Percentiles rank a stretch among this genome's conserved stretches.
phyloP scores from a whole-genome alignment of 2,113 vertebrate genomes.

The Peucedramus taeniatus region DNA sequence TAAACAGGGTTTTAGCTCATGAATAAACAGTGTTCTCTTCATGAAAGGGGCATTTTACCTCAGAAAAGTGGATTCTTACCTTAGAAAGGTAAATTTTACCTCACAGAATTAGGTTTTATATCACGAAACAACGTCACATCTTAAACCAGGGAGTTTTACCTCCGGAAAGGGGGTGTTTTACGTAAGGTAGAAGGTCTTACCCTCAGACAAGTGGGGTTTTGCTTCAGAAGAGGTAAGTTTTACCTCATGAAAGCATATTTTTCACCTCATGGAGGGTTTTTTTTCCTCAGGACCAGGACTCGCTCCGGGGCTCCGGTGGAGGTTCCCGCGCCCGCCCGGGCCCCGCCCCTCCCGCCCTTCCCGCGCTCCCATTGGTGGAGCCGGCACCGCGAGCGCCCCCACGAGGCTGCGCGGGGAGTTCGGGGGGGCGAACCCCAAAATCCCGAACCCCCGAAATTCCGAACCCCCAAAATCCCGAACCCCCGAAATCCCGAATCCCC shows the following conservation, averaged over 20 bases:
- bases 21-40: too few species aligned
- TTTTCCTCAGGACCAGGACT: not conserved
- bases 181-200: not conserved
- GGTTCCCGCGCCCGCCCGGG: not conserved
- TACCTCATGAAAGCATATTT: not conserved
- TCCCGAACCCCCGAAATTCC: too few species aligned
- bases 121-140: not conserved
- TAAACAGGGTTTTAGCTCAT: not conserved
- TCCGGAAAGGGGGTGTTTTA: not conserved
- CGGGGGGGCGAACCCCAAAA: not conserved
- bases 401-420: not conserved
- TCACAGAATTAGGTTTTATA: not conserved
- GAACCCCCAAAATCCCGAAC: too few species aligned
- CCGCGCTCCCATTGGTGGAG: not conserved
- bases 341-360: not conserved
- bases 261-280: rapidly evolving
- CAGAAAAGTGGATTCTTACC: not conserved
- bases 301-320: not conserved
- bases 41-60: not conserved
- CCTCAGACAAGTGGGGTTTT: rapidly evolving
- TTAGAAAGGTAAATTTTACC: not conserved
- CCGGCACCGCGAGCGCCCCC: not conserved
- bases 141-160: not conserved
- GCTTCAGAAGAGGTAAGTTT: not conserved
- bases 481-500: too few species aligned